These are phyloP conservation scores for Corythornis vintsioides DNA, from an alignment of 2,113 vertebrate species.

Conservation along the genomic window DNA sequence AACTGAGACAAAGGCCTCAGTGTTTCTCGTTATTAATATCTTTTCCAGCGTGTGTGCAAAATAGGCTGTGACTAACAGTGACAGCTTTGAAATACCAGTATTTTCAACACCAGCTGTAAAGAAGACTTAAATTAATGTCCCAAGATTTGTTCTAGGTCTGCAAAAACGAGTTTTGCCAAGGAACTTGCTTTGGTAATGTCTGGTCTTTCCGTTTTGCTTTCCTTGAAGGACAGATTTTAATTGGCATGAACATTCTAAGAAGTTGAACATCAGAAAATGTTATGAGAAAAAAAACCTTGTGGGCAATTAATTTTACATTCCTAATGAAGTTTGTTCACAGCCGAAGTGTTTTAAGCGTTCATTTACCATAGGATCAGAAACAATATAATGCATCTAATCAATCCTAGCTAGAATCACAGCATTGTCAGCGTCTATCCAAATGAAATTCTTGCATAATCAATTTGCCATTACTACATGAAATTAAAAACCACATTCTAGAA, in stretches of 20 bases:
- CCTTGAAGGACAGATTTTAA: background rate
- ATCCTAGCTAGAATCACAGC: background rate
- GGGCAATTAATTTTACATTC: background rate
- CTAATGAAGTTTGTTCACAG: background rate
- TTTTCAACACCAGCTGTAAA: background rate
- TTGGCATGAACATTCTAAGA: background rate
- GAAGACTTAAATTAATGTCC: background rate
- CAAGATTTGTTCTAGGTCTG: background rate
- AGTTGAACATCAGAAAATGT: background rate
- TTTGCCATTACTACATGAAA: background rate
- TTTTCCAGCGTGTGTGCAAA: background rate
- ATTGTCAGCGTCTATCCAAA: background rate
- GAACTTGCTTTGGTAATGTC: background rate
- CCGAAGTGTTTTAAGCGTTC: background rate
- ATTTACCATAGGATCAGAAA: background rate
- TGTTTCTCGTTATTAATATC: background rate
- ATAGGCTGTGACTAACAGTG: background rate
- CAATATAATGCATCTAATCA: background rate
- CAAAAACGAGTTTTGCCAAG: background rate
- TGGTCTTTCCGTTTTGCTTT: background rate
- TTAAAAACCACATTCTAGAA: background rate
- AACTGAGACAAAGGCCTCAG: background rate
- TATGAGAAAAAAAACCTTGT: background rate
- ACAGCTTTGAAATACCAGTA: background rate
- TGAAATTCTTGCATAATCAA: background rate